Conservation (phyloP, 2,113 vertebrate species). For the Lepisosteus oculatus region DNA sequence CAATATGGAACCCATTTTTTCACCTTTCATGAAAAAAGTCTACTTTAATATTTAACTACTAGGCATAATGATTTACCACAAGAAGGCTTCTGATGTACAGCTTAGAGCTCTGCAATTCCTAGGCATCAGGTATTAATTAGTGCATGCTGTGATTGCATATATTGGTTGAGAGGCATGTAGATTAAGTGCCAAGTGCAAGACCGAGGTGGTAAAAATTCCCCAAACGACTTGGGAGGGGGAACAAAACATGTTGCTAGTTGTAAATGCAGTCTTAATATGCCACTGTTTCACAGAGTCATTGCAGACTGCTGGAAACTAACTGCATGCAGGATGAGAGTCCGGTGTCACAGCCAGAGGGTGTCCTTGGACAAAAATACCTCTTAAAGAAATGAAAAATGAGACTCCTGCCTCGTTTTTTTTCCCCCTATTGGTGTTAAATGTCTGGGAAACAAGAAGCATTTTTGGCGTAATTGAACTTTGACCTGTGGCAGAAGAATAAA, state of each 20-base stretch:
- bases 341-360: not conserved
- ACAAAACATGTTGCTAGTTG: no score
- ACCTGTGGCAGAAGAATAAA: no score
- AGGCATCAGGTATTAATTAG: not conserved
- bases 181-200: slow-evolving; percentile 3
- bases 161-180: slow-evolving; percentile 7
- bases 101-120: not conserved
- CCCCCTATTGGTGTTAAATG: not conserved
- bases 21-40: not conserved
- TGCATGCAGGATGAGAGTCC: not conserved
- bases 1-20: not conserved
- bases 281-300: not conserved
- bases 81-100: not conserved
- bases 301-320: not conserved
- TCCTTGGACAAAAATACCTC: slow-evolving; percentile 6
- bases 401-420: no score
- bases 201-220: no score
- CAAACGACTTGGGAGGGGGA: no score
- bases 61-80: slow-evolving; percentile 5
- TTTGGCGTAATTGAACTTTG: no score
- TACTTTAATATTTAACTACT: not conserved
- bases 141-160: slow-evolving; percentile 1
- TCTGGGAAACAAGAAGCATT: not conserved
- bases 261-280: not conserved
- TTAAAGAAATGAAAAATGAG: not conserved